These are phyloP conservation scores for Tetramorium parvispinum DNA, from an alignment of 1,140 invertebrate species.

Conservation along the genomic window DNA sequence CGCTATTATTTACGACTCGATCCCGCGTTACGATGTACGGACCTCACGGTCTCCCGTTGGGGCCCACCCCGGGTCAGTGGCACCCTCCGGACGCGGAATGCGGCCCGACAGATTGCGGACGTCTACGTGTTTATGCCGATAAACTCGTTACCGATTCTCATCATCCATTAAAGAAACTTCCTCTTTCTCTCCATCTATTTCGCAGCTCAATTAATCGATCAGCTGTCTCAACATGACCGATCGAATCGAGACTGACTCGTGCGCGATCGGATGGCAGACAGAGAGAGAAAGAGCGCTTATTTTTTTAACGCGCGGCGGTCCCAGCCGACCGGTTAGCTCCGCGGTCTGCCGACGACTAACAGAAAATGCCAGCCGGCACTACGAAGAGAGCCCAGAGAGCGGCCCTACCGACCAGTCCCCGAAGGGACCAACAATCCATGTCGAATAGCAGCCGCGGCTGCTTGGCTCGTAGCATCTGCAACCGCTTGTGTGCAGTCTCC, in stretches of 20 bases:
- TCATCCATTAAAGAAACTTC: slow-evolving; percentile 17
- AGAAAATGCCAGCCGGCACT: slow-evolving; percentile 79
- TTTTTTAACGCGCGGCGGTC: slow-evolving; percentile 53
- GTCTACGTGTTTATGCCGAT: slow-evolving; percentile 38
- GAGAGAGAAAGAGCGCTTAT: not conserved
- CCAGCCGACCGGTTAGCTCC: slow-evolving; percentile 78
- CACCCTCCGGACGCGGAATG: slow-evolving; percentile 33
- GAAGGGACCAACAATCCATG: slow-evolving; percentile 73
- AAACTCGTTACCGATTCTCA: slow-evolving; percentile 30
- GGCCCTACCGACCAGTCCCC: slow-evolving; percentile 64
- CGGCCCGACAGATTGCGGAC: not conserved
- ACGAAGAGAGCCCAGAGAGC: slow-evolving; percentile 59
- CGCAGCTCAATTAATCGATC: slow-evolving; percentile 10
- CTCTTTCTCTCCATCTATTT: not conserved
- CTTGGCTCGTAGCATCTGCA: slow-evolving; percentile 65
- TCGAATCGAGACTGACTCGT: not conserved
- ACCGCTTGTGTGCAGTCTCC: not conserved
- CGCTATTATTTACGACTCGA: slow-evolving; percentile 55
- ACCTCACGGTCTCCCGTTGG: slow-evolving; percentile 45
- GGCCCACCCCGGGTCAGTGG: slow-evolving; percentile 43
- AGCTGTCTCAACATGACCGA: not conserved
- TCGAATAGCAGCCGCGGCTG: slow-evolving; percentile 64
- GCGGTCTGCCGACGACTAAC: slow-evolving; percentile 82
- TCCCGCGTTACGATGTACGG: slow-evolving; percentile 11
- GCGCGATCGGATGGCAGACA: not conserved